Evolutionary conservation across 2,888 invertebrate genomes (phyloP).

Genomic region (Eilema caniola): DNA sequence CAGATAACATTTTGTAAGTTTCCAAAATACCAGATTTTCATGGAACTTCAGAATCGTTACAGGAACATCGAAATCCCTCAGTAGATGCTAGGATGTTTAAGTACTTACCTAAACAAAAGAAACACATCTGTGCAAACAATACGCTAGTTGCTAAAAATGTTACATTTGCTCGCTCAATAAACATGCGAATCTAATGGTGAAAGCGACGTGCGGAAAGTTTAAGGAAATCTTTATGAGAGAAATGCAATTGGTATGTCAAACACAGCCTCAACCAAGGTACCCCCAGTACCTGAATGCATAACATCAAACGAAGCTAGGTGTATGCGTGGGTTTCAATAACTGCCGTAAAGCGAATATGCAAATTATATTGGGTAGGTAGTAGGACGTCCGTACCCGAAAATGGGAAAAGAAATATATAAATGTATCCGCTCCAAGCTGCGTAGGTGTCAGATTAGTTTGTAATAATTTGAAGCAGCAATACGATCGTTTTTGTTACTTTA

Average conservation of each 20-base stretch:
- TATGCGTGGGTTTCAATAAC: constrained; percentile 68
- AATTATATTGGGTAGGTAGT: constrained; percentile 71
- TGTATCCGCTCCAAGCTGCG: constrained; percentile 78
- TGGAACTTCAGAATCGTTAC: constrained; percentile 28
- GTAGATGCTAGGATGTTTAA: constrained; percentile 63
- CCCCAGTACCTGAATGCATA: constrained; percentile 41
- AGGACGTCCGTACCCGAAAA: constrained; percentile 83
- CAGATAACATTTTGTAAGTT: neutral
- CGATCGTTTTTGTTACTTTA: constrained; percentile 42
- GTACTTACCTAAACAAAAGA: constrained; percentile 64
- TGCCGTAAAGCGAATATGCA: constrained; percentile 73
- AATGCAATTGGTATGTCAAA: constrained; percentile 48
- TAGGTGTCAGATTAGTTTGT: constrained; percentile 64
- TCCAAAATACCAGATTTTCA: neutral
- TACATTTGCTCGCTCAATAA: constrained; percentile 57
- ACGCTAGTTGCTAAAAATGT: constrained; percentile 65
- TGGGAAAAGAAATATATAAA: constrained; percentile 76
- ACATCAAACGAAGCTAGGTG: constrained; percentile 40
- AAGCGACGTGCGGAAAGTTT: constrained; percentile 53
- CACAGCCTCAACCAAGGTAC: constrained; percentile 38
- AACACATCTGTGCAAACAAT: constrained; percentile 66
- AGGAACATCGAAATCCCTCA: constrained; percentile 57
- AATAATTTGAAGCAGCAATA: constrained; percentile 41
- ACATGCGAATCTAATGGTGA: constrained; percentile 58
- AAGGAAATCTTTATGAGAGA: constrained; percentile 46